phyloP scores from a whole-genome alignment of 2,113 vertebrate species.

The Psilopogon haemacephalus region DNA sequence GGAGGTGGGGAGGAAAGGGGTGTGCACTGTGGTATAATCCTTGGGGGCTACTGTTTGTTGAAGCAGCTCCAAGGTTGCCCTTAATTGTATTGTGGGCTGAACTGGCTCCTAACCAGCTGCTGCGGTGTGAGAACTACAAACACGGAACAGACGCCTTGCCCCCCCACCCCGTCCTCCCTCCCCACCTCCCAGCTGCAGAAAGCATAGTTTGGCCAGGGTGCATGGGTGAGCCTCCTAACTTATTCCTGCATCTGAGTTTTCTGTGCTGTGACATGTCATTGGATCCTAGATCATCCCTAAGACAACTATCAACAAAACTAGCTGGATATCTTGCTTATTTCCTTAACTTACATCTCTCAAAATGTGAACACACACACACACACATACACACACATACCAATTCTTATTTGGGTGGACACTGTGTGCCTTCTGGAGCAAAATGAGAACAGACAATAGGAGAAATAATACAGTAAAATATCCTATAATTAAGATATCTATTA shows the following conservation, averaged over 20 bases:
- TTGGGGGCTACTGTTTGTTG: constrained; percentile 37
- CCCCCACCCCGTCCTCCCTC: neutral
- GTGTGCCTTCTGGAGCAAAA: neutral
- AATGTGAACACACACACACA: neutral
- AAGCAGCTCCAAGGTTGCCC: constrained; percentile 32
- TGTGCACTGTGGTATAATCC: constrained; percentile 31
- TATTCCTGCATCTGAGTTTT: constrained; percentile 57
- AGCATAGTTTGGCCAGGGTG: neutral
- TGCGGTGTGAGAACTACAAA: constrained; percentile 58
- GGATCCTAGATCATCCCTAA: constrained; percentile 53
- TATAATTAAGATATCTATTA: neutral
- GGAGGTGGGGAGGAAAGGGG: constrained; percentile 5
- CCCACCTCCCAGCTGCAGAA: neutral
- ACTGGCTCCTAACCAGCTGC: constrained; percentile 45
- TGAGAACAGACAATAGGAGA: neutral
- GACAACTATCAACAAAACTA: constrained; percentile 49
- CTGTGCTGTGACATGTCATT: constrained; percentile 63
- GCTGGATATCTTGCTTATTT: neutral
- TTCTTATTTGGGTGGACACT: neutral
- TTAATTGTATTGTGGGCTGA: constrained; percentile 52
- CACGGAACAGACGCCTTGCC: neutral
- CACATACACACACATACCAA: no score
- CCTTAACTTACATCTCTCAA: neutral
- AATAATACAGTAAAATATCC: neutral
- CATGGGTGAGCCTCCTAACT: neutral